Conservation (phyloP, 1,140 invertebrate species). For the Brachystomella parvula region DNA sequence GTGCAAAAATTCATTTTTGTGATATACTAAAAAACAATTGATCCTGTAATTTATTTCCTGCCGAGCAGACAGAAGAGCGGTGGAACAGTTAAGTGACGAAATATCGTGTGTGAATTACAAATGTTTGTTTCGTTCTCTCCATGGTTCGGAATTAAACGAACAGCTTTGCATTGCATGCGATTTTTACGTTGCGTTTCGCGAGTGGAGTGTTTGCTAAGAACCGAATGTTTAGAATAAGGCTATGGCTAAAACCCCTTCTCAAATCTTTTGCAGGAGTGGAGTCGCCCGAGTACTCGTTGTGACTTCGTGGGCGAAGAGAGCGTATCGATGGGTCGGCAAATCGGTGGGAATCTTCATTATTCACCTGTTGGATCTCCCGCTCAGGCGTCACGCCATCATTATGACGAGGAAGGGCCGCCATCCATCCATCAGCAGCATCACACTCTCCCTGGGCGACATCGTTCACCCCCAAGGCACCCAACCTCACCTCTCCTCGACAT, state of each 20-base stretch:
- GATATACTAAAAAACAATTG: neutral
- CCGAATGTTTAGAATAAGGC: neutral
- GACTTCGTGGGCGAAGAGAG: conserved; percentile 39
- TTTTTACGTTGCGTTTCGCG: neutral
- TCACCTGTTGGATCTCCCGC: conserved; percentile 38
- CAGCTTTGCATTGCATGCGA: neutral
- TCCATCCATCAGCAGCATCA: conserved; percentile 39
- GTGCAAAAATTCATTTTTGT: neutral
- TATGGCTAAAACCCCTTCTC: neutral
- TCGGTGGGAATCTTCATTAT: conserved; percentile 31
- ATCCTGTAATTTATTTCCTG: neutral
- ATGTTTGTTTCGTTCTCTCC: too few relatives aligned
- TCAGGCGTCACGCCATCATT: conserved; percentile 33
- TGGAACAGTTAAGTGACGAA: conserved; percentile 31
- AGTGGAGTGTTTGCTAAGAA: neutral
- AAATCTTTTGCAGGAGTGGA: conserved; percentile 34
- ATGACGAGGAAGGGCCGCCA: conserved; percentile 33
- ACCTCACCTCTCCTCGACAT: conserved; percentile 41
- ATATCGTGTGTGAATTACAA: too few relatives aligned
- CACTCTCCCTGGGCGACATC: conserved; percentile 39
- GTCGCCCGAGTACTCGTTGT: conserved; percentile 38
- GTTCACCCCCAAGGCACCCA: conserved; percentile 46
- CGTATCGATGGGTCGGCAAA: conserved; percentile 30
- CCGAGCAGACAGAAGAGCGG: conserved; percentile 32
- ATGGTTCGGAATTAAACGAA: too few relatives aligned